These are phyloP conservation scores for Heliconius cydno DNA, from an alignment of 2,888 invertebrate species.

Conservation along the genomic window DNA sequence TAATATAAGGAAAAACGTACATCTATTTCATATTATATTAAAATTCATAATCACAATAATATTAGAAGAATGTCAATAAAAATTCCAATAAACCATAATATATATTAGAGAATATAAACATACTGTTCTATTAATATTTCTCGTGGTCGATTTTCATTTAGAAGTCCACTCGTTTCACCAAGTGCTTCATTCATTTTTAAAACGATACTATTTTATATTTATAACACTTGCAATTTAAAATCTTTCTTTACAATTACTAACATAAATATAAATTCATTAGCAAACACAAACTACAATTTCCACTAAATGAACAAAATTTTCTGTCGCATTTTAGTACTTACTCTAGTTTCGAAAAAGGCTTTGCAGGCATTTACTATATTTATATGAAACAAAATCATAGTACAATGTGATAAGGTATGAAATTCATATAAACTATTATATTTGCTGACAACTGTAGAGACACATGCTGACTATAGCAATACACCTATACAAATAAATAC, in stretches of 20 bases:
- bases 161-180: constrained; percentile 6
- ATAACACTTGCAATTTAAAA: background rate
- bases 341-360: background rate
- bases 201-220: background rate
- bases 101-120: background rate
- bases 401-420: background rate
- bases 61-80: too few relatives aligned
- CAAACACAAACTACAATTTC: background rate
- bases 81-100: too few relatives aligned
- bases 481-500: constrained; percentile 67
- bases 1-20: background rate
- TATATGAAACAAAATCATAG: constrained; percentile 14
- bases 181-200: background rate
- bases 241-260: too few relatives aligned
- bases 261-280: background rate
- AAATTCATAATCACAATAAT: background rate
- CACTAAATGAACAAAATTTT: background rate
- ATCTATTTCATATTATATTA: background rate
- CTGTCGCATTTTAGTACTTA: background rate
- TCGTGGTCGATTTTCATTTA: background rate
- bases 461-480: constrained; percentile 49
- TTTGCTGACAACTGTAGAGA: constrained; percentile 14
- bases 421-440: background rate
- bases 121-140: background rate
- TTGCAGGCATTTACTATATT: background rate